These are phyloP conservation scores for Aphidius ervi DNA, from an alignment of 1,140 invertebrate species.

Conservation along the genomic window DNA sequence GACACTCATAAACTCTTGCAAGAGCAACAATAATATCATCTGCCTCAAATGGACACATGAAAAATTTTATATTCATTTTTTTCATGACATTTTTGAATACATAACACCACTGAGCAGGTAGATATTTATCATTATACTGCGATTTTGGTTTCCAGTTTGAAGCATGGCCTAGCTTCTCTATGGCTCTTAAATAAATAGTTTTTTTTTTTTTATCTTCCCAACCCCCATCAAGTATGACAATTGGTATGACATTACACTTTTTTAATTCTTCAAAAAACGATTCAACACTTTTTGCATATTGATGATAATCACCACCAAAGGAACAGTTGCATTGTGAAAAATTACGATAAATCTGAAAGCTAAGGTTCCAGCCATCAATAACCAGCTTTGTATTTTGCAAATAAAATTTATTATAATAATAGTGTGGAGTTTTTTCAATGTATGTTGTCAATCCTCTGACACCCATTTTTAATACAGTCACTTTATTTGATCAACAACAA, in stretches of 20 bases:
- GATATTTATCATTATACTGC: conserved; percentile 54
- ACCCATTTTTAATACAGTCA: conserved; percentile 60
- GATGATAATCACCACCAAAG: conserved; percentile 86
- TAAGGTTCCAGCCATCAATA: conserved; percentile 78
- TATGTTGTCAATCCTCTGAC: conserved; percentile 77
- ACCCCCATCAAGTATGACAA: conserved; percentile 81
- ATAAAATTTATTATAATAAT: conserved; percentile 61
- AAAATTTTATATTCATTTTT: conserved; percentile 62
- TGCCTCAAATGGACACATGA: conserved; percentile 78
- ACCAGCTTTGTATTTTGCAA: conserved; percentile 69
- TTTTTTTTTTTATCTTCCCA: conserved; percentile 73
- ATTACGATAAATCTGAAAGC: conserved; percentile 66
- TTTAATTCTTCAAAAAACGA: conserved; percentile 69
- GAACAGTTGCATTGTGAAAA: conserved; percentile 61
- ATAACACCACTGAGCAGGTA: conserved; percentile 67
- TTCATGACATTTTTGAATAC: conserved; percentile 66
- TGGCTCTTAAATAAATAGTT: conserved; percentile 59
- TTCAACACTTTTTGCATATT: conserved; percentile 59
- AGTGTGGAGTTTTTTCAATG: conserved; percentile 64
- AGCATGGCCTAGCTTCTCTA: conserved; percentile 56
- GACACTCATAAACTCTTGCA: conserved; percentile 71
- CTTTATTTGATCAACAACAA: no score
- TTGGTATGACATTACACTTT: conserved; percentile 70
- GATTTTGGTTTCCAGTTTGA: conserved; percentile 43
- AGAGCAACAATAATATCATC: conserved; percentile 78